Percentiles rank a stretch among this genome's conserved stretches.
These are phyloP conservation scores for Drosophila mettleri DNA, from an alignment of 2,888 invertebrate species.

Conservation along the genomic window DNA sequence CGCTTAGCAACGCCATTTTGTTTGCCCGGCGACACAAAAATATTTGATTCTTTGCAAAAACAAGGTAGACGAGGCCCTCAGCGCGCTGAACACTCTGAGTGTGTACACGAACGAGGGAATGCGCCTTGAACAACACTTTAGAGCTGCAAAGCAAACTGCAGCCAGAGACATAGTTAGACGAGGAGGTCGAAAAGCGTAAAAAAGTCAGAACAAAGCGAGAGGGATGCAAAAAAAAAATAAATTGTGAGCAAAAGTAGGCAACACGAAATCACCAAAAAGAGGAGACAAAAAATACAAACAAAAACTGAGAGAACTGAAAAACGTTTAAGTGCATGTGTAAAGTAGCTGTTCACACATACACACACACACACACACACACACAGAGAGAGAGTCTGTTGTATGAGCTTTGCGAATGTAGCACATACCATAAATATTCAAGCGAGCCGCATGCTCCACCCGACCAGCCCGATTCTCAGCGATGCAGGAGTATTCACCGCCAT, in stretches of 20 bases:
- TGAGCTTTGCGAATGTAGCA: slow-evolving; percentile 58
- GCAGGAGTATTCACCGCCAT: slow-evolving; percentile 93
- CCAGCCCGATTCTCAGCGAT: slow-evolving; percentile 91
- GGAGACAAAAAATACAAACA: slow-evolving; percentile 28
- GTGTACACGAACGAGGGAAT: slow-evolving; percentile 32
- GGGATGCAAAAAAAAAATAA: slow-evolving; percentile 58
- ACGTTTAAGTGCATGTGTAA: slow-evolving; percentile 75
- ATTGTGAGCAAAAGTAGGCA: slow-evolving; percentile 72
- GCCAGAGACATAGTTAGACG: slow-evolving; percentile 57
- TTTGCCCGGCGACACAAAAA: slow-evolving; percentile 78
- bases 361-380: slow-evolving; percentile 12
- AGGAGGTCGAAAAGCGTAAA: slow-evolving; percentile 10
- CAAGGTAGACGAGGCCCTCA: slow-evolving; percentile 61
- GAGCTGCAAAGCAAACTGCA: slow-evolving; percentile 62
- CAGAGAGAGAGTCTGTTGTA: slow-evolving; percentile 1
- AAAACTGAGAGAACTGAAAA: slow-evolving; percentile 50
- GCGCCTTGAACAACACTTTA: slow-evolving; percentile 76
- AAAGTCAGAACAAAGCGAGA: slow-evolving; percentile 50
- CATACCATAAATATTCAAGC: slow-evolving; percentile 92
- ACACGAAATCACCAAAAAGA: slow-evolving; percentile 48
- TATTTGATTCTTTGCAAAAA: slow-evolving; percentile 78
- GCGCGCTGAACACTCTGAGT: slow-evolving; percentile 19
- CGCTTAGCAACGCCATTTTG: slow-evolving; percentile 77
- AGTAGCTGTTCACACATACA: slow-evolving; percentile 58
- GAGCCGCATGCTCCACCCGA: slow-evolving; percentile 89